A percentile compares a stretch with the other conserved stretches of the same genome.
phyloP scores from a whole-genome alignment of 1,140 invertebrate genomes.

The Anoplolepis gracilipes region DNA sequence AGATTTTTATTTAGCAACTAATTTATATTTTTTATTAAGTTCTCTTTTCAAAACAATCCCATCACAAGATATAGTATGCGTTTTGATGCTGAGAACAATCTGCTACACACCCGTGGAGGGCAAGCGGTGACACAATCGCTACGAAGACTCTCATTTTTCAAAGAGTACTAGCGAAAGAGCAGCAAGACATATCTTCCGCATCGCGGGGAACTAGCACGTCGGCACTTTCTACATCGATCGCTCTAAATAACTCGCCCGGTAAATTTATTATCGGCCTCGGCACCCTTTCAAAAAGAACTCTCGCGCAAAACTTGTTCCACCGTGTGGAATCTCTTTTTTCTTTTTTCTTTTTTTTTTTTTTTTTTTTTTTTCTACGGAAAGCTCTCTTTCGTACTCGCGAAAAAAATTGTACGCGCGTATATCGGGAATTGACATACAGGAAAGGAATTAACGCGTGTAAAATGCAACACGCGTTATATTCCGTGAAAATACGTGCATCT shows the following conservation, averaged over 20 bases:
- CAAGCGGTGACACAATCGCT: conserved; percentile 56
- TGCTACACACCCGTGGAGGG: not conserved
- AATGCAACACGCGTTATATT: not conserved
- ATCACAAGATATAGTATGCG: not conserved
- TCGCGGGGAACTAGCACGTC: conserved; percentile 52
- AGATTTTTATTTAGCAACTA: not conserved
- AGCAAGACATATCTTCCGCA: conserved; percentile 23
- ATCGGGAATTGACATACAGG: conserved; percentile 2
- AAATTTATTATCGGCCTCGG: conserved; percentile 66
- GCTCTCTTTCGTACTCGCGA: not conserved
- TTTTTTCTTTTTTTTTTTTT: not conserved
- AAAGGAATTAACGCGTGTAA: conserved; percentile 15
- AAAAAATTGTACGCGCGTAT: not conserved
- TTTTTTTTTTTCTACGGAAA: not conserved
- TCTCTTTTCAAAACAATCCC: not conserved
- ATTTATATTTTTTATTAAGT: not conserved
- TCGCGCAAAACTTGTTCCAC: conserved; percentile 26
- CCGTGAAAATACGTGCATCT: no score
- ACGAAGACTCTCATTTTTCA: conserved; percentile 54
- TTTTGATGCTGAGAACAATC: conserved; percentile 6
- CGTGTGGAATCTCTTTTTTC: conserved; percentile 34
- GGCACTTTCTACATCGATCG: conserved; percentile 68
- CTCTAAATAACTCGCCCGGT: conserved; percentile 64
- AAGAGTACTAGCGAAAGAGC: conserved; percentile 32
- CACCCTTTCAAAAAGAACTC: conserved; percentile 44